Base-by-base conservation (phyloP, 2,113 vertebrate species). In the Cyanistes caeruleus region DNA sequence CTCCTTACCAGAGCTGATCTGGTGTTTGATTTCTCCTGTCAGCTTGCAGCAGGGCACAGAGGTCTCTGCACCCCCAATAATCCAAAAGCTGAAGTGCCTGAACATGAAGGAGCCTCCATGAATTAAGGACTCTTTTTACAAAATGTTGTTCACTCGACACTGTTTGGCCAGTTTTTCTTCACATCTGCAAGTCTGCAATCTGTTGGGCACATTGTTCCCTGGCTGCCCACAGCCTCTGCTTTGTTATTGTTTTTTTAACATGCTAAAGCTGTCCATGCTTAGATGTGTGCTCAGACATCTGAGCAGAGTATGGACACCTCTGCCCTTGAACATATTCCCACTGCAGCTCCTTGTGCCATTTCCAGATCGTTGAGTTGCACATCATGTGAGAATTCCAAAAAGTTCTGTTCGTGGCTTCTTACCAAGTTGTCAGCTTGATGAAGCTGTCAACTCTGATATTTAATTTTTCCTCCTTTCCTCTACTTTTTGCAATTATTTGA, bases 1-100 rank as follows among this genome's bases (percentile, higher is more conserved):
- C 28, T 76, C 2, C 1, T 58, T 79, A 3, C 37, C 41, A 52
- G 31, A 56, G n/a, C 23, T 69, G 2, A 23, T 37, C 2, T 0
- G 2, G 24, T 62, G 55, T 62, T 73, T 64, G 59, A 30, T 37
- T 81, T 70, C 24, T 81, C 46, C 56, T 59, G 55, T 20, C 59
- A 53, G n/a, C 60, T 55, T 55, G 56, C 3, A 1, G n/a, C 7
- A 3, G 13, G 49, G 46, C 28, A 56, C 52, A 28, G 52, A 64
- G 55, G 43, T 67, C 39, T 70, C 39, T 1, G 1, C n/a, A 13
- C 53, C 53, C 21, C 8, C 0, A 1, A 2, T 13, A 30, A 49
- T 27, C 44, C 31, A n/a, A 28, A 65, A 35, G 13, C n/a, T 44
- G 20, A 41, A 63, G 53, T 79, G 60, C 35, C 44, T 43, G 39